A percentile compares a stretch with the other conserved stretches of the same genome.
Evolutionary conservation across 2,888 invertebrate species (phyloP).

Genomic region (Oegoconia quadripuncta): DNA sequence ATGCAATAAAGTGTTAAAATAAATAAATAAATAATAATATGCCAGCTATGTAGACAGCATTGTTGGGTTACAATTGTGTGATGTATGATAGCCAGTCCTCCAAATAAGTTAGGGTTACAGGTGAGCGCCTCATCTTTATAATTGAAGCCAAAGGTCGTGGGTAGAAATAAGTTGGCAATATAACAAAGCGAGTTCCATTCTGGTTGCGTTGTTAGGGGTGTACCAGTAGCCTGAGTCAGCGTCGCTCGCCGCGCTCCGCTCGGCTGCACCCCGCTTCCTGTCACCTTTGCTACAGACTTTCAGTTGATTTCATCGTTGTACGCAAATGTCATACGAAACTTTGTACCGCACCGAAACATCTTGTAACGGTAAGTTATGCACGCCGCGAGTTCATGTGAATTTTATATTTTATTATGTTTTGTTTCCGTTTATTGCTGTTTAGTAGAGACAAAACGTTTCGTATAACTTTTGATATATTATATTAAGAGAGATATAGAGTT

Average conservation of each 20-base stretch:
- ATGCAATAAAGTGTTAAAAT: no score
- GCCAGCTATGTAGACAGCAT: no score
- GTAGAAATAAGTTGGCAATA: no score
- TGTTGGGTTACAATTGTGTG: no score
- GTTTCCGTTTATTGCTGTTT: neutral
- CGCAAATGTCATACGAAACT: constrained; percentile 54
- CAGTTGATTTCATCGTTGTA: constrained; percentile 71
- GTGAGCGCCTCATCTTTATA: no score
- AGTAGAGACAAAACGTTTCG: no score
- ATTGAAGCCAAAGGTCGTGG: no score
- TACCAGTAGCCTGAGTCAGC: constrained; percentile 60
- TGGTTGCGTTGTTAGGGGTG: constrained; percentile 41
- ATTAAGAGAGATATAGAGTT: no score
- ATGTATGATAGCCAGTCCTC: no score
- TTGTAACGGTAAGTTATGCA: neutral
- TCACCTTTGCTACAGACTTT: constrained; percentile 72
- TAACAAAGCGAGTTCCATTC: constrained; percentile 38
- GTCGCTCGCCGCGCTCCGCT: constrained; percentile 46
- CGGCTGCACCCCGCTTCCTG: constrained; percentile 70
- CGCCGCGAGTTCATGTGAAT: neutral
- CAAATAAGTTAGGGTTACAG: no score
- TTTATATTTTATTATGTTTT: neutral
- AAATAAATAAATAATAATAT: no score
- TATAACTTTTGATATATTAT: no score
- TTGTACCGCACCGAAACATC: constrained; percentile 7